A percentile compares a stretch with the other conserved stretches of the same genome.
Evolutionary conservation across 1,140 invertebrate species (phyloP).

Genomic region (Trachymyrmex septentrionalis): DNA sequence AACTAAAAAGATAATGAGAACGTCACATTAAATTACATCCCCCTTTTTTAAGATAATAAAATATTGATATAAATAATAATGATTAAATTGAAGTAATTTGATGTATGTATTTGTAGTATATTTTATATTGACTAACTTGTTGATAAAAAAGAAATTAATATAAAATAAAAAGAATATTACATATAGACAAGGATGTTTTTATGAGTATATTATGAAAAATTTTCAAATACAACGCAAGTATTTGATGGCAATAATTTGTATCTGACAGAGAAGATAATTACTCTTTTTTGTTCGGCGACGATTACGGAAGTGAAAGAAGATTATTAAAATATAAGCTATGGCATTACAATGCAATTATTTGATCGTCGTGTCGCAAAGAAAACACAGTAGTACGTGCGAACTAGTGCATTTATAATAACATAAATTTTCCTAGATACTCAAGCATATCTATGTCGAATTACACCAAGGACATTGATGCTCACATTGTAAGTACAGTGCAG

Average conservation of each 20-base stretch:
- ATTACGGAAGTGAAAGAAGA: conserved; percentile 20
- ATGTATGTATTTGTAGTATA: neutral
- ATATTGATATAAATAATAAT: neutral
- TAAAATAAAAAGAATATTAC: neutral
- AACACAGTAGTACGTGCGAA: conserved; percentile 21
- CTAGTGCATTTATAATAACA: conserved; percentile 43
- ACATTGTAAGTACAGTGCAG: neutral
- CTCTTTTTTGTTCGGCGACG: neutral
- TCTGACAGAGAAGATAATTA: conserved; percentile 12
- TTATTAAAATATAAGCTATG: neutral
- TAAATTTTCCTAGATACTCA: neutral
- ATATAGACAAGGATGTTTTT: neutral
- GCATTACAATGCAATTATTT: conserved; percentile 19
- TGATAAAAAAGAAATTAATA: neutral
- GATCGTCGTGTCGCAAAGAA: neutral
- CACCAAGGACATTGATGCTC: neutral
- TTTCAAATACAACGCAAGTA: neutral
- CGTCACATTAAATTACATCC: neutral
- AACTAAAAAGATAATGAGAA: neutral
- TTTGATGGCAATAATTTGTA: neutral
- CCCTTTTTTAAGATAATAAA: neutral
- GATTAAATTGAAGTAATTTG: conserved; percentile 5
- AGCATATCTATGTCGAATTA: conserved; percentile 16
- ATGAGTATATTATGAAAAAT: neutral
- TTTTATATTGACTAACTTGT: neutral